Evolutionary conservation across 2,888 invertebrate genomes (phyloP).

Genomic region (Anorthoa munda): DNA sequence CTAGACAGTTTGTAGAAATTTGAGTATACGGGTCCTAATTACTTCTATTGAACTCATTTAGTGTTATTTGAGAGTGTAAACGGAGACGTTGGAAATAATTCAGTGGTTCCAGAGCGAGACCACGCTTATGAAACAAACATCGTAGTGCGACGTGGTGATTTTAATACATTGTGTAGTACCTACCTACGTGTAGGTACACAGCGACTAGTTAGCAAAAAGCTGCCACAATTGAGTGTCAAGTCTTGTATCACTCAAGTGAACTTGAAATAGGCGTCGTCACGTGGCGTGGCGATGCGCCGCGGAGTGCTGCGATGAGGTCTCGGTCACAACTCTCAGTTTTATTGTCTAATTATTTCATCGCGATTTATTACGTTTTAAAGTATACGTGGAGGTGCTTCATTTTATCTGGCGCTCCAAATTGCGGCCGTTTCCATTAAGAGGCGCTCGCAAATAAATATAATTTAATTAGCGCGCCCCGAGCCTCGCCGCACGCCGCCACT

Average conservation of each 20-base stretch:
- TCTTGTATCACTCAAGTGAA: constrained; percentile 51
- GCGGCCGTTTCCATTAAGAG: constrained; percentile 81
- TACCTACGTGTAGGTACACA: not conserved
- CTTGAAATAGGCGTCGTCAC: constrained; percentile 45
- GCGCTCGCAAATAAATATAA: constrained; percentile 80
- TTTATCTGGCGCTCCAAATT: constrained; percentile 71
- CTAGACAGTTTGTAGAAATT: constrained; percentile 5
- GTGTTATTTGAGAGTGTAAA: constrained; percentile 9
- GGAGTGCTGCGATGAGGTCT: not conserved
- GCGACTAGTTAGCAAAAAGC: constrained; percentile 38
- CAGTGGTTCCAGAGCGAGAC: not conserved
- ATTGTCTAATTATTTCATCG: constrained; percentile 81
- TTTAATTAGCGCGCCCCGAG: constrained; percentile 74
- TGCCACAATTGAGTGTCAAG: constrained; percentile 34
- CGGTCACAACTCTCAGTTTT: constrained; percentile 64
- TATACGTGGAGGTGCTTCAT: constrained; percentile 80
- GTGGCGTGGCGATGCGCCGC: not conserved
- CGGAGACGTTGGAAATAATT: constrained; percentile 20
- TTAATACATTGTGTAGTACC: constrained; percentile 40
- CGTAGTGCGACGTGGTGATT: constrained; percentile 18
- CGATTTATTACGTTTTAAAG: constrained; percentile 84
- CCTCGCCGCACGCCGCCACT: constrained; percentile 37
- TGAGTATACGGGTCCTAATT: constrained; percentile 3
- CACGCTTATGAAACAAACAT: constrained; percentile 21
- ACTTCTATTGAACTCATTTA: constrained; percentile 22